Base-by-base conservation (phyloP, 2,888 invertebrate genomes). In the Molanna angustata region DNA sequence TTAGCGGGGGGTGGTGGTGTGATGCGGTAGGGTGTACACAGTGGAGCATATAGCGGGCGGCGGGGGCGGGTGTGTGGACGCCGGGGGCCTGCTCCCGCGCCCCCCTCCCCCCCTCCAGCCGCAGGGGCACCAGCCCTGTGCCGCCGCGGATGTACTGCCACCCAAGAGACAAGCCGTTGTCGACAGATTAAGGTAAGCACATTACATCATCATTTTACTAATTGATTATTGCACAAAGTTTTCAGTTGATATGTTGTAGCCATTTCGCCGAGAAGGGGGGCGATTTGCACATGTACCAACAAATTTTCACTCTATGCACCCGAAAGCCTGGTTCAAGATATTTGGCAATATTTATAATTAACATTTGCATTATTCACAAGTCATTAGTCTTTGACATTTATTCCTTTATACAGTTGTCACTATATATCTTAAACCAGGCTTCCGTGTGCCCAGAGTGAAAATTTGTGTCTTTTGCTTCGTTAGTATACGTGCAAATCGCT, bases 121-220 rank as follows among this genome's bases (percentile, higher is more conserved):
- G 63, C 76, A 79, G 83, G 81, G 69, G 76, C 70, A 67, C 83
- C 82, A 65, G 83, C 78, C 73, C 76, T 80, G 75, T 77, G 80
- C 67, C 79, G n/a, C 79, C 73, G 46, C 35, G 32, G 48, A 89
- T 74, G 78, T 80, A 61, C 76, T 88, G 67, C 85, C 89, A 65
- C 85, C 90, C 33, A 90, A 90, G 70, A 77, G 85, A 61, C 90
- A 90, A 72, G 90, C 90, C 66, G 89, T 90, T 67, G 88, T 94
- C 64, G 94, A 94, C 70, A 82, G 92, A 60, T 75, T 91, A 49
- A 76, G 82, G 83, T 83, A 64, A 68, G 14, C 31, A 52, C 18
- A 18, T 35, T 35, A 13, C 35, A 9, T 35, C 13, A 35, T 4
- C 4, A 35, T 14, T 35, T 35, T 27, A 27, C 6, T 6, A 27